phyloP scores from a whole-genome alignment of 1,140 invertebrate species.

The Drosophila bipectinata region DNA sequence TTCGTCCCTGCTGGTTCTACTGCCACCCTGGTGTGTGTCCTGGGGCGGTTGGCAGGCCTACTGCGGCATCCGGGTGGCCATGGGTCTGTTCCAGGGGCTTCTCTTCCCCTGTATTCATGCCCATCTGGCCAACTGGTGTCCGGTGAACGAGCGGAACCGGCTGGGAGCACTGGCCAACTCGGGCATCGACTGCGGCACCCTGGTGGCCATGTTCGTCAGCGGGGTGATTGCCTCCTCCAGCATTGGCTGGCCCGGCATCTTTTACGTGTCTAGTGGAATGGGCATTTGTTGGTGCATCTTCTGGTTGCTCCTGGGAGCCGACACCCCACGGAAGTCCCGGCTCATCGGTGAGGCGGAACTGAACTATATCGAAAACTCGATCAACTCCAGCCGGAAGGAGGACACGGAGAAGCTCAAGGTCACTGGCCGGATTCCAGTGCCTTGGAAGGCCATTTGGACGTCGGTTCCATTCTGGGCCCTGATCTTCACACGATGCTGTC shows the following conservation, averaged over 20 bases:
- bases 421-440: constrained; percentile 80
- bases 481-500: constrained; percentile 91
- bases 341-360: constrained; percentile 87
- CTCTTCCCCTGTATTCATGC: constrained; percentile 92
- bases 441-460: constrained; percentile 91
- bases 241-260: constrained; percentile 91
- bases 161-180: constrained; percentile 87
- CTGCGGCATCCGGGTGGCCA: constrained; percentile 87
- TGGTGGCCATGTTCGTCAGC: constrained; percentile 88
- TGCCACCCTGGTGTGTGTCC: constrained; percentile 81
- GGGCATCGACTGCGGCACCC: constrained; percentile 89
- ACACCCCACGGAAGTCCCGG: constrained; percentile 87
- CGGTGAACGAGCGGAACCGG: constrained; percentile 86
- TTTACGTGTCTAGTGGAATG: constrained; percentile 89
- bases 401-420: constrained; percentile 23
- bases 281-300: constrained; percentile 86
- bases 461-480: constrained; percentile 93
- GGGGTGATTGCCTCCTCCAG: constrained; percentile 87
- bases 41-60: constrained; percentile 86
- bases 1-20: constrained; percentile 81
- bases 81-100: constrained; percentile 92
- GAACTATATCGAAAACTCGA: constrained; percentile 86
- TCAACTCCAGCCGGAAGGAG: constrained; percentile 40
- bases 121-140: constrained; percentile 91
- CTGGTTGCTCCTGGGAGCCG: constrained; percentile 88